Percentiles rank a stretch among this genome's conserved stretches.
Conservation (phyloP, 2,113 vertebrate genomes). For the Pontoporia blainvillei region DNA sequence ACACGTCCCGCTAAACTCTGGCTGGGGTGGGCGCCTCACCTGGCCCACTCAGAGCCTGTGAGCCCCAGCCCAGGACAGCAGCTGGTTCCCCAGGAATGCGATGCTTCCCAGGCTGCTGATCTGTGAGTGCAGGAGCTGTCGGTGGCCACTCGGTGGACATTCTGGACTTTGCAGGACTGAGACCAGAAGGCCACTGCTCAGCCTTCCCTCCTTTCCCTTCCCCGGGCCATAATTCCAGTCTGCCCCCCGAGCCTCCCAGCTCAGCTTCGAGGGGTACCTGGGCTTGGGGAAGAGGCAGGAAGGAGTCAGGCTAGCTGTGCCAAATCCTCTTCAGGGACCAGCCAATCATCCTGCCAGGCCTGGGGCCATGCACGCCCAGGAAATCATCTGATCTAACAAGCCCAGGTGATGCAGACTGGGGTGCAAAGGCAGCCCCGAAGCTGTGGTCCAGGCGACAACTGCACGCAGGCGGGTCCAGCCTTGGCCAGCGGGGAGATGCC, state of each 20-base stretch:
- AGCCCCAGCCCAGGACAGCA: background rate
- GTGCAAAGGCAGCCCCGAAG: background rate
- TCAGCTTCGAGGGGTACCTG: background rate
- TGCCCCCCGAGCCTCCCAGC: background rate
- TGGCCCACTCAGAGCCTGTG: background rate
- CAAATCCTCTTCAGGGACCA: background rate
- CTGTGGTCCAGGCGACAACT: background rate
- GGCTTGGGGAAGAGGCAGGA: background rate
- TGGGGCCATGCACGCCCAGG: background rate
- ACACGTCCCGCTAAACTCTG: background rate
- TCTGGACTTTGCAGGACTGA: background rate
- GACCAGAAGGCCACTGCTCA: background rate
- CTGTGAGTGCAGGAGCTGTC: background rate
- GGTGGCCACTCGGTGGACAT: rapidly evolving
- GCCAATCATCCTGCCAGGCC: background rate
- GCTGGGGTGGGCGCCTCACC: background rate
- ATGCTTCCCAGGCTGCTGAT: background rate
- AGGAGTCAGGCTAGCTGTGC: background rate
- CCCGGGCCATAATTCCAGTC: rapidly evolving
- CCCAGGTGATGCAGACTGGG: background rate
- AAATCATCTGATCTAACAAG: background rate
- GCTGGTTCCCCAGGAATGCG: background rate
- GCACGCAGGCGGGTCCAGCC: background rate
- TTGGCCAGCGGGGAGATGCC: background rate
- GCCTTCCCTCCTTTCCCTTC: background rate